Percentiles rank a stretch among this genome's conserved stretches.
Conservation (phyloP, 1,140 invertebrate species). For the Drosophila biarmipes region DNA sequence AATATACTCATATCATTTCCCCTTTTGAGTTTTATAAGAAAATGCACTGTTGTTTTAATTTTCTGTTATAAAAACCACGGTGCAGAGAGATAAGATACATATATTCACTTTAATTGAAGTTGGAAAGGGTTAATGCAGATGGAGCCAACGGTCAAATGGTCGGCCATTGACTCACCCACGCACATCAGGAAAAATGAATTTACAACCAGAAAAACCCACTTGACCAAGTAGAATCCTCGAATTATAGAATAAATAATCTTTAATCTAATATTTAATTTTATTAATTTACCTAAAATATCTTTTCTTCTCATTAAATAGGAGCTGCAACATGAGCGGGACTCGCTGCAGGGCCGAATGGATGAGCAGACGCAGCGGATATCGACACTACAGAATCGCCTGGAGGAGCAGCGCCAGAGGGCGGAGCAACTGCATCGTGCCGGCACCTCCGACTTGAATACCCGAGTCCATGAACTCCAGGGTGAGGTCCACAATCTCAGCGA, state of each 20-base stretch:
- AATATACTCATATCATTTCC: background rate
- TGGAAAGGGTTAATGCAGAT: conserved; percentile 41
- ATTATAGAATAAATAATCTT: background rate
- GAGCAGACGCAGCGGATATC: conserved; percentile 92
- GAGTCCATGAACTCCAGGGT: conserved; percentile 88
- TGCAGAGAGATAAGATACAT: conserved; percentile 8
- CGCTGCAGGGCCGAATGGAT: conserved; percentile 91
- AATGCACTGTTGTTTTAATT: background rate
- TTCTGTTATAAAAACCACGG: background rate
- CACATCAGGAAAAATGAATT: background rate
- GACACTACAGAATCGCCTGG: conserved; percentile 90
- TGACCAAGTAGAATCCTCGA: background rate
- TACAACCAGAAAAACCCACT: conserved; percentile 4
- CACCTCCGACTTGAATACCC: conserved; percentile 88
- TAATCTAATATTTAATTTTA: too few relatives aligned
- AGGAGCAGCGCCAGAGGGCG: conserved; percentile 90
- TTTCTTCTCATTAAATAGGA: conserved; percentile 86
- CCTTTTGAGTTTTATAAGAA: background rate
- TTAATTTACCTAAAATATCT: background rate
- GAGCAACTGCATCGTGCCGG: conserved; percentile 89
- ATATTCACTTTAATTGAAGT: conserved; percentile 49
- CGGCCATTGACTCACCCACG: conserved; percentile 57
- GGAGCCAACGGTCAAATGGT: conserved; percentile 49
- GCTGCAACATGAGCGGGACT: conserved; percentile 91
- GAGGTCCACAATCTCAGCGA: conserved; percentile 86